A percentile compares a stretch with the other conserved stretches of the same genome.
These are phyloP conservation scores for Gadopsis marmoratus DNA, from an alignment of 2,797 vertebrate genomes.

Conservation along the genomic window DNA sequence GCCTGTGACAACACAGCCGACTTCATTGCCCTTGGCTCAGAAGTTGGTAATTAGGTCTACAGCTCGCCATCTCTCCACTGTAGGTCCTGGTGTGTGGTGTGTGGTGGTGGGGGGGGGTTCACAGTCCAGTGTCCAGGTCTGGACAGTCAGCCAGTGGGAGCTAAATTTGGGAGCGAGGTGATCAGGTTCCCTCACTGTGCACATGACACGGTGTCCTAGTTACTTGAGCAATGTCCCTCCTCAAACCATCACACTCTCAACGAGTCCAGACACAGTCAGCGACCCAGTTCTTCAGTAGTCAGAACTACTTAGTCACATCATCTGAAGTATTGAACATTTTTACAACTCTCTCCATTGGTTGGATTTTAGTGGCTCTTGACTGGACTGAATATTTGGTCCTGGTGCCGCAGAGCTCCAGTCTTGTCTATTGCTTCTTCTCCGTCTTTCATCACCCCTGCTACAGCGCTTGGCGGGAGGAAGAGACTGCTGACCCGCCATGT, in stretches of 20 bases:
- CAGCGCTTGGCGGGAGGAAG: constrained; percentile 64
- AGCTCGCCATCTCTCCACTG: constrained; percentile 43
- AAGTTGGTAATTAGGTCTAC: constrained; percentile 38
- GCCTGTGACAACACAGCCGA: not conserved
- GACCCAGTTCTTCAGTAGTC: constrained; percentile 35
- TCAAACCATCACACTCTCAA: constrained; percentile 58
- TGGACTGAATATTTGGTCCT: constrained; percentile 49
- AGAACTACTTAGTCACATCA: constrained; percentile 1
- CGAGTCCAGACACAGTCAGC: constrained; percentile 49
- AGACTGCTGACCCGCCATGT: constrained; percentile 87
- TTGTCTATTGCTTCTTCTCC: not conserved
- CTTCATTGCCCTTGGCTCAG: constrained; percentile 26
- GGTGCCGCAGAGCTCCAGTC: constrained; percentile 30
- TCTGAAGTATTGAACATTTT: constrained; percentile 23
- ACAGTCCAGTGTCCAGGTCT: constrained; percentile 62
- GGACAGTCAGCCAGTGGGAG: constrained; percentile 72
- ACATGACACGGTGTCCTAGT: constrained; percentile 84
- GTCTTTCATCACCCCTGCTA: constrained; percentile 29
- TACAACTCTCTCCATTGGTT: not conserved
- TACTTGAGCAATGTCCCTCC: constrained; percentile 76
- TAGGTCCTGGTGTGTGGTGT: constrained; percentile 37
- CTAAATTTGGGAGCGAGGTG: constrained; percentile 85
- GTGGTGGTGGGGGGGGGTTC: constrained; percentile 47
- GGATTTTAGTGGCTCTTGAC: constrained; percentile 16
- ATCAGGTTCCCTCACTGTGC: constrained; percentile 84